These are phyloP conservation scores for Alligator sinensis DNA, from an alignment of 2,113 vertebrate species.

Conservation along the genomic window DNA sequence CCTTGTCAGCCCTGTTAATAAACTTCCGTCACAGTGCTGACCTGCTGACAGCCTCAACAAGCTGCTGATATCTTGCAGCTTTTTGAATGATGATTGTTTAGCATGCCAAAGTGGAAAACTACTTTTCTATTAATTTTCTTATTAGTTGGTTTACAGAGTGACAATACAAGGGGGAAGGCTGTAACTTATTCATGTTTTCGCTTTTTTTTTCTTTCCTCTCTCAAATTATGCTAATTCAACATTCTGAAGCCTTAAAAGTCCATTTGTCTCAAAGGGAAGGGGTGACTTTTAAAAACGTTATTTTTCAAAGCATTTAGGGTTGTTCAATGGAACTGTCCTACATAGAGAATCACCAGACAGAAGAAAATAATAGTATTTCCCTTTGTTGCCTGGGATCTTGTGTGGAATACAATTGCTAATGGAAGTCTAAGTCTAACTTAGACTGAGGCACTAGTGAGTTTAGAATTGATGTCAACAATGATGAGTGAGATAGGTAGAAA, in stretches of 20 bases:
- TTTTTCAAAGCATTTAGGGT: too few species aligned
- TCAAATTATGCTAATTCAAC: not conserved
- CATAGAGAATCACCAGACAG: not conserved
- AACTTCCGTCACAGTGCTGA: conserved; percentile 46
- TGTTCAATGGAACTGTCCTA: not conserved
- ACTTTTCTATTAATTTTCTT: not conserved
- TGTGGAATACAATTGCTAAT: too few species aligned
- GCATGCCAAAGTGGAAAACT: not conserved
- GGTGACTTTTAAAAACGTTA: too few species aligned
- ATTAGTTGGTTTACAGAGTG: not conserved
- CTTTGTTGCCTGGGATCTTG: too few species aligned
- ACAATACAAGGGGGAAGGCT: not conserved
- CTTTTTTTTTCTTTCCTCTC: not conserved
- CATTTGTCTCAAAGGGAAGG: not conserved
- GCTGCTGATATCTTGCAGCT: conserved; percentile 19
- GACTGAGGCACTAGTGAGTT: too few species aligned
- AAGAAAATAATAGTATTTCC: too few species aligned
- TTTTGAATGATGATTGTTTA: not conserved
- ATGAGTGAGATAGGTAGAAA: too few species aligned
- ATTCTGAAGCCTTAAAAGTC: not conserved
- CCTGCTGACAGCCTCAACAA: conserved; percentile 35
- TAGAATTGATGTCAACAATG: too few species aligned
- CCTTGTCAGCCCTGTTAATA: conserved; percentile 52
- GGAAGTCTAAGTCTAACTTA: too few species aligned
- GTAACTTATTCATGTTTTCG: not conserved